These are phyloP conservation scores for Mellivora capensis DNA, from an alignment of 2,113 vertebrate species.

Conservation along the genomic window DNA sequence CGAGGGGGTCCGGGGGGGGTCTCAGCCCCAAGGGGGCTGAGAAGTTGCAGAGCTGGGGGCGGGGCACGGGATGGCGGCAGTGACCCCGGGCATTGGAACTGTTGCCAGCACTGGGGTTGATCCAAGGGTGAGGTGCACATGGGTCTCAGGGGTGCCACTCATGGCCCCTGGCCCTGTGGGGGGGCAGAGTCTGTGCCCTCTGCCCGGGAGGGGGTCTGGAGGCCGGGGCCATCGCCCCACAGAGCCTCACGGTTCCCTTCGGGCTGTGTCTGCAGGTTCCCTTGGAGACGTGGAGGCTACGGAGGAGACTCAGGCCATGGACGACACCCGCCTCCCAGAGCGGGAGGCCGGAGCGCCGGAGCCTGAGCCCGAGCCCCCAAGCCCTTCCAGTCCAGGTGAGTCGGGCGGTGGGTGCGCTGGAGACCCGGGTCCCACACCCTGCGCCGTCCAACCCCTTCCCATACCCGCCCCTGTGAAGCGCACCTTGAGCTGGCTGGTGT, in stretches of 20 bases:
- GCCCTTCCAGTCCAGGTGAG: constrained; percentile 87
- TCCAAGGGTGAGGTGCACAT: background rate
- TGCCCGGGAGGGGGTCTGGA: background rate
- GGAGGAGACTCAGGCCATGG: constrained; percentile 81
- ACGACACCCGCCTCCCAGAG: constrained; percentile 82
- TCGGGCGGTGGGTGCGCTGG: accelerated
- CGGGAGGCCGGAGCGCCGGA: constrained; percentile 84
- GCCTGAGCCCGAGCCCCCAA: constrained; percentile 80
- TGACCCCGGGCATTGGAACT: no score
- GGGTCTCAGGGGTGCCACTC: accelerated
- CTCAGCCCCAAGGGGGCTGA: no score
- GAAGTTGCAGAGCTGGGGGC: background rate
- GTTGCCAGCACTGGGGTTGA: background rate
- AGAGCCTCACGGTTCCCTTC: background rate
- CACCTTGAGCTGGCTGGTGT: no score
- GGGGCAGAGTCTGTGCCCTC: background rate
- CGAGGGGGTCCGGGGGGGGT: no score
- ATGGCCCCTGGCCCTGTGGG: accelerated
- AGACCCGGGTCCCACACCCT: background rate
- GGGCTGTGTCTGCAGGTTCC: constrained; percentile 83
- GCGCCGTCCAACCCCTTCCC: no score
- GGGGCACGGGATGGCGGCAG: accelerated
- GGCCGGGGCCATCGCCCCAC: accelerated
- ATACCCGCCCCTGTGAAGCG: background rate
- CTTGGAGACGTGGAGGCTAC: constrained; percentile 89